Conservation (phyloP, 2,888 invertebrate species). For the Cotesia congregata region DNA sequence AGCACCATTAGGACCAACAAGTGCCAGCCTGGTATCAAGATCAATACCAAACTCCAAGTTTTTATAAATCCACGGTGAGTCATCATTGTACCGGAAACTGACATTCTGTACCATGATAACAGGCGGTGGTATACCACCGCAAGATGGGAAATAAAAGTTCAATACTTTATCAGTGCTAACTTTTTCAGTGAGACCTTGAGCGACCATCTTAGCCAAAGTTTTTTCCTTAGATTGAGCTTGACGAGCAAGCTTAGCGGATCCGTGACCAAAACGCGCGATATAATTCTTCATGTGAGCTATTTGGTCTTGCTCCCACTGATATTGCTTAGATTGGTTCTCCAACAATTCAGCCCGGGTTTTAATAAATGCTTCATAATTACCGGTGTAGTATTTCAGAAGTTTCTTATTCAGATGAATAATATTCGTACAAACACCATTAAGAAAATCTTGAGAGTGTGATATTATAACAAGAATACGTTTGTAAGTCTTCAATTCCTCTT, state of each 20-base stretch:
- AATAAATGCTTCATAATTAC: constrained; percentile 97
- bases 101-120: constrained; percentile 99
- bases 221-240: constrained; percentile 99
- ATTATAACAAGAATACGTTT: constrained; percentile 97
- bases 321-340: constrained; percentile 99
- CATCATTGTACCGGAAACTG: constrained; percentile 92
- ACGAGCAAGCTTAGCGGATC: constrained; percentile 96
- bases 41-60: constrained; percentile 99
- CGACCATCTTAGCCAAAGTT: constrained; percentile 99
- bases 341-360: constrained; percentile 92
- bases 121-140: constrained; percentile 97
- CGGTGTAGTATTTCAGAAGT: constrained; percentile 94
- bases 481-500: constrained; percentile 96
- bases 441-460: constrained; percentile 99
- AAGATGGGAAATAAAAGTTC: constrained; percentile 93
- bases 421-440: constrained; percentile 97
- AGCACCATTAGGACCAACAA: constrained; percentile 98
- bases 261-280: constrained; percentile 99
- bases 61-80: constrained; percentile 92
- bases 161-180: constrained; percentile 91
- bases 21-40: constrained; percentile 92
- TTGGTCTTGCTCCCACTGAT: constrained; percentile 99
- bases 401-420: constrained; percentile 96
- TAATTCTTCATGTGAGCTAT: constrained; percentile 99
- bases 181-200: constrained; percentile 96